Base-by-base conservation (phyloP, 2,113 vertebrate genomes). In the Myiagra hebetior region DNA sequence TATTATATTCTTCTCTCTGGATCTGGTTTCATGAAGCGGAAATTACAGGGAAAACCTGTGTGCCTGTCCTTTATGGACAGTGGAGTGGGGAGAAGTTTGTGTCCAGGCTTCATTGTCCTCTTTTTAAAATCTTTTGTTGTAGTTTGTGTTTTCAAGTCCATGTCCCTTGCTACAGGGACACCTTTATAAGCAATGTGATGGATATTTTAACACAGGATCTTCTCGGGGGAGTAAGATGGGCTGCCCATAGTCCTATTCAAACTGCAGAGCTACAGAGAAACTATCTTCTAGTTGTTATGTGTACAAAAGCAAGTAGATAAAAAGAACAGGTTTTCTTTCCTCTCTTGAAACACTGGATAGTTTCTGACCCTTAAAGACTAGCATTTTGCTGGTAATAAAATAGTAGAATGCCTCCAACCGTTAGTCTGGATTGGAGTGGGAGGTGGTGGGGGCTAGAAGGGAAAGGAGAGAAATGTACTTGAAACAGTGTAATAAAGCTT, bases 401-500 rank as follows among this genome's bases (percentile, higher is more conserved):
- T 26, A 93, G 79, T 95, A 93, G 95, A 94, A 92, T 96, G 68
- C 65, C 42, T 96, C 77, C 68, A 86, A 89, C 69, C 1, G 23
- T 87, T 96, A 50, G 78, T 82, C 73, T 89, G 79, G 63, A 91
- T 95, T 85, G 85, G 89, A 93, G 82, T 56, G 46, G 91, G 78
- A 94, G 89, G 72, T 72, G 89, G 87, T 53, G 62, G 70, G 85
- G 91, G 85, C 72, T 95, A 42, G 46, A 39, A 81, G 56, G 92
- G 90, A 95, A 80, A 94, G 44, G 84, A 94, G 85, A 97, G 93
- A 81, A 93, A 96, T 95, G 89, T 96, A 91, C 96, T 97, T 84
- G 97, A 97, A 96, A 96, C 82, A 84, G 69, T 69, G 89, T 97
- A 97, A 91, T 98, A 92, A 97, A 96, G 93, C 97, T 96, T 98